Percentiles rank a stretch among this genome's conserved stretches.
phyloP scores from a whole-genome alignment of 2,797 vertebrate genomes.

The Dicrostonyx torquatus region DNA sequence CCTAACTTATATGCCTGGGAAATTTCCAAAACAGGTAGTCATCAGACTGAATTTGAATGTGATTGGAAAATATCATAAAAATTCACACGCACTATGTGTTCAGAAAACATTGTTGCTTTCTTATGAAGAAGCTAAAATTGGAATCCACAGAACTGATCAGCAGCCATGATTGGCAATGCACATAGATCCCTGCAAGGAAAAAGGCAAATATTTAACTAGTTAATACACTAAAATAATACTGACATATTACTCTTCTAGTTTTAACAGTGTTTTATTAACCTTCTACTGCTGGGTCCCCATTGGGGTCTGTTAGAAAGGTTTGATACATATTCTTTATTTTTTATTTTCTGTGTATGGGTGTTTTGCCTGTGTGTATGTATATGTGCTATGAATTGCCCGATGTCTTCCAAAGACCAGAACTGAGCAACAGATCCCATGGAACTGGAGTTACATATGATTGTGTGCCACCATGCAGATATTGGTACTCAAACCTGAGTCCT shows the following conservation, averaged over 20 bases:
- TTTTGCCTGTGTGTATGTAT: not conserved
- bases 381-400: not conserved
- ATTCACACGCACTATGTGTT: not conserved
- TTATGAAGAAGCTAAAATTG: not conserved
- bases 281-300: not conserved
- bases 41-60: not conserved
- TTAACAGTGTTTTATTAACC: not conserved
- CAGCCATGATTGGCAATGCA: fast-evolving
- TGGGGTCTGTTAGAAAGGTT: not conserved
- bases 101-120: not conserved
- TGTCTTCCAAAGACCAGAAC: not conserved
- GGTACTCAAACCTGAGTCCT: not conserved
- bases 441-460: not conserved
- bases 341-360: not conserved
- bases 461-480: not conserved
- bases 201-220: not conserved
- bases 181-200: not conserved
- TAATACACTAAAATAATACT: not conserved
- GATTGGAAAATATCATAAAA: not conserved
- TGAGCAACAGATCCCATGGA: not conserved
- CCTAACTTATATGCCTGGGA: not conserved
- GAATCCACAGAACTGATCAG: not conserved
- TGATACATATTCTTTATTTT: not conserved
- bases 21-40: not conserved
- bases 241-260: not conserved